A percentile compares a stretch with the other conserved stretches of the same genome.
phyloP scores from a whole-genome alignment of 2,113 vertebrate genomes.

The Sinocyclocheilus anshuiensis region DNA sequence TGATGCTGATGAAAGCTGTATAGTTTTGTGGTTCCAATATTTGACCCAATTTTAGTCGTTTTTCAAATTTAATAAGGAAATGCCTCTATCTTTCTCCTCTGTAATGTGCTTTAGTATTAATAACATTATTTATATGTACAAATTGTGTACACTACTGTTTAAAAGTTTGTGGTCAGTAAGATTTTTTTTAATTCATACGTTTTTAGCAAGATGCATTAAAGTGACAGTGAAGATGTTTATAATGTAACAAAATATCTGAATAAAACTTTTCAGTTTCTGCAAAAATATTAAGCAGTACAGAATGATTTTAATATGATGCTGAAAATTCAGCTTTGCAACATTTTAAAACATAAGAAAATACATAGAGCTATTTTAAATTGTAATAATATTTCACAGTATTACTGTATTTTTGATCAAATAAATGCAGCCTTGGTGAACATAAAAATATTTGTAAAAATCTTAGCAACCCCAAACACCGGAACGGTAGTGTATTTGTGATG shows the following conservation, averaged over 20 bases:
- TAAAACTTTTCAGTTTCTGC: neutral
- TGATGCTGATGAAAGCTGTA: neutral
- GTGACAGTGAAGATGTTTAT: neutral
- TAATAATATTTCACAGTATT: neutral
- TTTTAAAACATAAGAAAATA: neutral
- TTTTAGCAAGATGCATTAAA: neutral
- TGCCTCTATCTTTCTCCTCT: neutral
- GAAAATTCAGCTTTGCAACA: neutral
- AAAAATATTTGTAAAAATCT: neutral
- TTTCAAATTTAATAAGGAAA: neutral
- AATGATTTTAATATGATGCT: neutral
- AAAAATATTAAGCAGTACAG: neutral
- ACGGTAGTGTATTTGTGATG: neutral
- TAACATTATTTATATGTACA: neutral
- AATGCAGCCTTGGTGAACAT: neutral
- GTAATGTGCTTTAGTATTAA: constrained; percentile 6
- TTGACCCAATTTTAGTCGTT: neutral
- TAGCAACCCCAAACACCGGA: neutral
- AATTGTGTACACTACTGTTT: neutral
- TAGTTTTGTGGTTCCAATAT: neutral
- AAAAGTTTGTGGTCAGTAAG: neutral
- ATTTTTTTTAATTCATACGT: neutral
- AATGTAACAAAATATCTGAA: neutral
- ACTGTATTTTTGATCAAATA: neutral
- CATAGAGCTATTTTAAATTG: neutral